A percentile compares a stretch with the other conserved stretches of the same genome.
These are phyloP conservation scores for Sarcophaga caerulescens DNA, from an alignment of 2,888 invertebrate genomes.

Conservation along the genomic window DNA sequence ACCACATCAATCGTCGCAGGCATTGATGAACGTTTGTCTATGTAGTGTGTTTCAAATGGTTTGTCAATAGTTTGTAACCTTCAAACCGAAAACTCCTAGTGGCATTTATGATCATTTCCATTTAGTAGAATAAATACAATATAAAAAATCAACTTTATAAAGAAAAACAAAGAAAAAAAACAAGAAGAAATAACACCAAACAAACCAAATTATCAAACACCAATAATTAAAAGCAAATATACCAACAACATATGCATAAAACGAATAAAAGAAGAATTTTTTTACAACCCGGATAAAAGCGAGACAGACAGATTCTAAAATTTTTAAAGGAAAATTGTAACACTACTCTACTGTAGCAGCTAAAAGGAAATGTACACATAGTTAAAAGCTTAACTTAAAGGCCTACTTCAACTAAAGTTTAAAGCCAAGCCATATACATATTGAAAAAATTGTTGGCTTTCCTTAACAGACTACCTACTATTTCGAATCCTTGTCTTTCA, in stretches of 20 bases:
- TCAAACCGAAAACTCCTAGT: slow-evolving; percentile 51
- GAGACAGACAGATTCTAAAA: background rate
- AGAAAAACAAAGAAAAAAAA: slow-evolving; percentile 29
- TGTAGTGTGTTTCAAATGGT: slow-evolving; percentile 44
- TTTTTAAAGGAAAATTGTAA: background rate
- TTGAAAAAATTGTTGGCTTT: background rate
- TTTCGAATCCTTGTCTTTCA: slow-evolving; percentile 8
- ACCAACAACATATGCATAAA: slow-evolving; percentile 43
- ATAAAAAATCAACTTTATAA: slow-evolving; percentile 42
- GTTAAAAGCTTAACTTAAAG: background rate
- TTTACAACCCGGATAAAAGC: slow-evolving; percentile 34
- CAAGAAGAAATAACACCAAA: slow-evolving; percentile 41
- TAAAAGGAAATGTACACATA: slow-evolving; percentile 29
- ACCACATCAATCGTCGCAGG: slow-evolving; percentile 23
- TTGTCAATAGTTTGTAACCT: slow-evolving; percentile 49
- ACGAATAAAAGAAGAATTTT: slow-evolving; percentile 33
- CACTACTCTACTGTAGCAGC: background rate
- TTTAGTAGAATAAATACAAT: slow-evolving; percentile 48
- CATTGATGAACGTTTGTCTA: slow-evolving; percentile 38
- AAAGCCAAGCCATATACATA: background rate
- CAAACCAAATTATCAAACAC: slow-evolving; percentile 44
- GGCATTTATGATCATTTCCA: slow-evolving; percentile 68
- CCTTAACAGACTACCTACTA: background rate
- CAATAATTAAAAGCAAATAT: slow-evolving; percentile 40
- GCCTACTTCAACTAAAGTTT: background rate